These are phyloP conservation scores for Cliona cf. orientalis DNA, from an alignment of 37 sponge, comb jelly and placozoan genomes.

Conservation along the genomic window DNA sequence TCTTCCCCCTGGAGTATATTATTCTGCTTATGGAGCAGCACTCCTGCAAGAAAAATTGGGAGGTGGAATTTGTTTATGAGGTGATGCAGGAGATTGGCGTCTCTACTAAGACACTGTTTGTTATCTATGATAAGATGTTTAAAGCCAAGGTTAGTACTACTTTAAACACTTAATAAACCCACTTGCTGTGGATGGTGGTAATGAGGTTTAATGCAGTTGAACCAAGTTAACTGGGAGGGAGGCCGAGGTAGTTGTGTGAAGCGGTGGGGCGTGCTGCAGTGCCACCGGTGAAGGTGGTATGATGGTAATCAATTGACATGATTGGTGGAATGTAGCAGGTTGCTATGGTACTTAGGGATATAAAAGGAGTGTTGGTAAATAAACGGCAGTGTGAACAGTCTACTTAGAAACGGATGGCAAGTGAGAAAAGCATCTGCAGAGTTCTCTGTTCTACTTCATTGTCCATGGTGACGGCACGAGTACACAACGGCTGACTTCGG, in stretches of 20 bases:
- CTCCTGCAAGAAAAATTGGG: slow-evolving; percentile 64
- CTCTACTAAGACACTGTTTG: slow-evolving; percentile 52
- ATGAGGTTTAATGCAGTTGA: too few species aligned
- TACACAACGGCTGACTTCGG: too few species aligned
- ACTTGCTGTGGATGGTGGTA: background rate
- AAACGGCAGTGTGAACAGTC: slow-evolving; percentile 17
- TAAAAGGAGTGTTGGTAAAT: background rate
- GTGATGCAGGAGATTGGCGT: slow-evolving; percentile 68
- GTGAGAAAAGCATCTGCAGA: too few species aligned
- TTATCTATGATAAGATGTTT: slow-evolving; percentile 72
- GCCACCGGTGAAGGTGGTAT: too few species aligned
- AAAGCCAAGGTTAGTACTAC: slow-evolving; percentile 69
- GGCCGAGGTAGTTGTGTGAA: too few species aligned
- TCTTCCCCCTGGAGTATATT: slow-evolving; percentile 76
- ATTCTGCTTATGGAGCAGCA: slow-evolving; percentile 71
- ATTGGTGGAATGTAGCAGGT: background rate
- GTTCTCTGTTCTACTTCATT: too few species aligned
- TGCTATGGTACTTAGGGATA: background rate
- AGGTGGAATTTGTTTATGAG: slow-evolving; percentile 29
- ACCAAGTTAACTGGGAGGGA: too few species aligned
- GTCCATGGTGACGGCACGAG: too few species aligned
- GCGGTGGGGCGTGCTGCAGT: too few species aligned
- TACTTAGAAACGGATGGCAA: too few species aligned
- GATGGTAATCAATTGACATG: too few species aligned
- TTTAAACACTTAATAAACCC: background rate